These are phyloP conservation scores for Stegodyphus mimosarum DNA, from an alignment of 1,140 invertebrate genomes.

Conservation along the genomic window DNA sequence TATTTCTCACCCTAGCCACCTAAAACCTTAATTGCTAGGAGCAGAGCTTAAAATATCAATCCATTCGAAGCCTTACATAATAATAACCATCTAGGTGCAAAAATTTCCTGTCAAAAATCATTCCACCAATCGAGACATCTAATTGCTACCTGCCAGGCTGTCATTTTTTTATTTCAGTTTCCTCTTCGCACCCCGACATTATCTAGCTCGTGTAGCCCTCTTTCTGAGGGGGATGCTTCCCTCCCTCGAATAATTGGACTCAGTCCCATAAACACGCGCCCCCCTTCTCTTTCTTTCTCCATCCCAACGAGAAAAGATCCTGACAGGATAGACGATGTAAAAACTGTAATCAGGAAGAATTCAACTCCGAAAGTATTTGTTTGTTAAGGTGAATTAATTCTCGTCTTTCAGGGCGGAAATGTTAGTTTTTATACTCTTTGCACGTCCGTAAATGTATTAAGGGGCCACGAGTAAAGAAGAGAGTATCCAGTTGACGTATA, in stretches of 20 bases:
- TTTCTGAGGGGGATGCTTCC: neutral
- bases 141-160: constrained; percentile 35
- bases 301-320: constrained; percentile 26
- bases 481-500: neutral
- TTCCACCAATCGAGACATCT: constrained; percentile 29
- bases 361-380: constrained; percentile 42
- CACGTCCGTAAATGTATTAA: neutral
- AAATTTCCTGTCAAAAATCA: constrained; percentile 40
- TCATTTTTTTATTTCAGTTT: neutral
- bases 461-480: neutral
- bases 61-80: constrained; percentile 16
- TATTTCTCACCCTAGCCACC: no score
- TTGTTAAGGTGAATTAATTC: constrained; percentile 53
- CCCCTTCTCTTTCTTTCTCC: neutral
- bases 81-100: constrained; percentile 36
- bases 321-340: constrained; percentile 45
- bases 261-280: constrained; percentile 21
- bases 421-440: constrained; percentile 9
- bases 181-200: constrained; percentile 29
- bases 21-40: no score
- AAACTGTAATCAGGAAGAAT: constrained; percentile 50
- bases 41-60: constrained; percentile 26
- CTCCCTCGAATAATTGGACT: neutral
- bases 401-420: constrained; percentile 32
- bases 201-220: neutral